Conservation (phyloP, 1,140 invertebrate genomes). For the Limonius californicus region DNA sequence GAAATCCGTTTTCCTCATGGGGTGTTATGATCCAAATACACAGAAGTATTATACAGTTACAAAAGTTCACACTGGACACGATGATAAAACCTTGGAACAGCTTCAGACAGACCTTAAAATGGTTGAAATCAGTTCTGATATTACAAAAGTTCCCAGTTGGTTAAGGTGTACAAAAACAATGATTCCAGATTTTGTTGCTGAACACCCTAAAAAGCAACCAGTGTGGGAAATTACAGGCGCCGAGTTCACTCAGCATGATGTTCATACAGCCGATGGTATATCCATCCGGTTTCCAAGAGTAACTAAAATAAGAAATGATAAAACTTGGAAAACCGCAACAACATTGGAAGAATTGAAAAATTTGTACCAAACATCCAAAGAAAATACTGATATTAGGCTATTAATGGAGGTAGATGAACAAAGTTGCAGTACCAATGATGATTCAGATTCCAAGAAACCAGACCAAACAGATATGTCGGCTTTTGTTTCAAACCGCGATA, state of each 20-base stretch:
- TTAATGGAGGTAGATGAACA: constrained; percentile 47
- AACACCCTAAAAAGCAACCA: constrained; percentile 78
- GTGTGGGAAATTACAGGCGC: constrained; percentile 94
- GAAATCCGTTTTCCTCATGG: constrained; percentile 91
- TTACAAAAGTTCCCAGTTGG: constrained; percentile 70
- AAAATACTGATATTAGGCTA: constrained; percentile 62
- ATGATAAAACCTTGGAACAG: constrained; percentile 76
- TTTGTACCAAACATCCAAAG: constrained; percentile 64
- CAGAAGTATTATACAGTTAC: constrained; percentile 82
- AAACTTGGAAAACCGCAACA: constrained; percentile 80
- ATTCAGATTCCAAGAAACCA: background rate
- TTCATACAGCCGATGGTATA: constrained; percentile 87
- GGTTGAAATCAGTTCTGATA: constrained; percentile 78
- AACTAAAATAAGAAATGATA: constrained; percentile 77
- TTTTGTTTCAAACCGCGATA: background rate
- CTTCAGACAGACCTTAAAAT: constrained; percentile 75
- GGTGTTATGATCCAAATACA: constrained; percentile 69
- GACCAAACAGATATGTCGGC: constrained; percentile 5
- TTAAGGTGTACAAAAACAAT: constrained; percentile 77
- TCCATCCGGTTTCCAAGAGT: constrained; percentile 90
- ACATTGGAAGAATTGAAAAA: constrained; percentile 66
- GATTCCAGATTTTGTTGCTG: constrained; percentile 84
- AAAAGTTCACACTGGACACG: constrained; percentile 81
- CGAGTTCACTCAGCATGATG: constrained; percentile 78
- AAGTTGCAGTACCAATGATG: constrained; percentile 8